Evolutionary conservation across 2,888 invertebrate species (phyloP), one percentile per base, ranked within the genome.

Genomic region (Pimpla rufipes): DNA sequence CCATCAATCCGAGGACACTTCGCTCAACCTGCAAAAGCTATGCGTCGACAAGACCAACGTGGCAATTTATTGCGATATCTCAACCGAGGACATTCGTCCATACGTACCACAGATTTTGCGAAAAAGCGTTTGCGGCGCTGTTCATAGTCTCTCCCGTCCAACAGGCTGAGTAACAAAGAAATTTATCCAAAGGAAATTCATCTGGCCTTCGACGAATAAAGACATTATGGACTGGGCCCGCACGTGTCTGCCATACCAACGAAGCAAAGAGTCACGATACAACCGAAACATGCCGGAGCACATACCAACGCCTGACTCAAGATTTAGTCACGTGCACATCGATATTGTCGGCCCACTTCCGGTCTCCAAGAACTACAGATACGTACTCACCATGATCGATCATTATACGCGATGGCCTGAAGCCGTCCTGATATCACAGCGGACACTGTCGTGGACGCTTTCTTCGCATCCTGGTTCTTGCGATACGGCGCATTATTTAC

Each of bases 351-450:
- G 57, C 29, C 35, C 57, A 29, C n/a, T 57, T 0, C 55, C 29
- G 23, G n/a, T 3, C 1, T 23, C 11, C n/a, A 29, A 35, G 35
- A 13, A 35, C 6, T 57, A 23, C n/a, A 29, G 57, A 29, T 57
- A 35, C n/a, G 13, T 11, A 0, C 23, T 35, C 11, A 57, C 57
- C 13, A 57, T 57, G 35, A 13, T 57, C 11, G 57, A 57, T 13
- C 57, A 35, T 35, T 57, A 35, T 6, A 29, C 57, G 13, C 29
- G 57, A 6, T 57, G 57, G 57, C 57, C 57, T n/a, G 57, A 57
- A 29, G 57, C 13, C 4, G n/a, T 13, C 11, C 29, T 6, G 57
- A 57, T 35, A 5, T 35, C 29, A 57, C 57, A 4, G 29, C 57
- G 1, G 57, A 57, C 10, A 57, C 57, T 13, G 13, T 57, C 6